Evolutionary conservation across 2,888 invertebrate genomes (phyloP), one percentile per base, ranked within the genome.

Genomic region (Strigamia maritima): DNA sequence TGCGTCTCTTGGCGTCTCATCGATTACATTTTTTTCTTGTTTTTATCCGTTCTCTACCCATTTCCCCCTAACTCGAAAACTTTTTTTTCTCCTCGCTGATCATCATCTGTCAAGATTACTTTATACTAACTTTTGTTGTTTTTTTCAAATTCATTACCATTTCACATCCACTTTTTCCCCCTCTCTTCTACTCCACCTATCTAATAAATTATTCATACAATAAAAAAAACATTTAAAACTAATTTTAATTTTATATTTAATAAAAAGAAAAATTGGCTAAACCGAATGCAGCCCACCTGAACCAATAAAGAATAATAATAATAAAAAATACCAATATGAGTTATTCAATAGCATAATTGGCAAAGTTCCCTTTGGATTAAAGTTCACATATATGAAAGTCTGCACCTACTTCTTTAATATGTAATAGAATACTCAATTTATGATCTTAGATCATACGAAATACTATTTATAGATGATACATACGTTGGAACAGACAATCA

Each of bases 1-100:
- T 75, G 75, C 75, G 38, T 75, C 75, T 75, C 75, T 75, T 38
- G 75, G 31, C 75, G 75, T 75, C 75, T 31, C 31, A 31, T 75
- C 75, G 31, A 35, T 75, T 38, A n/a, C 24, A 16, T 75, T 75
- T 28, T 38, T 75, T 75, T 38, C 38, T 75, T 38, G n/a, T 38
- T 75, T 75, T 38, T 38, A 35, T 75, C 75, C 38, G 14, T 75
- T 75, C 31, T 28, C 75, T 75, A n/a, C 26, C 31, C 35, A 26
- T 19, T 24, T n/a, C 75, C 24, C 16, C n/a, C 38, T 75, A 24
- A 35, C 28, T 65, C 60, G 6, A 24, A 65, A 65, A 65, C 19
- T 22, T 65, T 65, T 65, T 49, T 40, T 24, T 19, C 19, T 1
- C 19, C 54, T 16, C 54, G 16, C n/a, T 54, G 54, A 54, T 54